Conservation (phyloP, 2,888 invertebrate species). For the Brenthis daphne region DNA sequence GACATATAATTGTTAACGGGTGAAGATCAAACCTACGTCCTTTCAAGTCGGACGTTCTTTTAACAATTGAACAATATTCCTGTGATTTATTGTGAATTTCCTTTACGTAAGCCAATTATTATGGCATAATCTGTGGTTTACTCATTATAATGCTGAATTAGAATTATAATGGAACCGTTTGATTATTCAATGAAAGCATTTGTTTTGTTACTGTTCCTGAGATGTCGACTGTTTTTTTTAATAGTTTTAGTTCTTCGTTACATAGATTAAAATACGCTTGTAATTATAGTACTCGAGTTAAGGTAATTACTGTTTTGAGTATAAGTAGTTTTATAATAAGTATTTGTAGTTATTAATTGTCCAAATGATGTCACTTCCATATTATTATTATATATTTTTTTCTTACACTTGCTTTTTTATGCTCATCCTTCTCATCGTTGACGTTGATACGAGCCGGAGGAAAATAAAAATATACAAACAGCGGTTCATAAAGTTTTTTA, state of each 20-base stretch:
- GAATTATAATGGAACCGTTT: background rate
- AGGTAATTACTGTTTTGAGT: conserved; percentile 4
- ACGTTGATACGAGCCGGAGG: no score
- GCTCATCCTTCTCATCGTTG: background rate
- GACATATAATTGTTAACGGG: background rate
- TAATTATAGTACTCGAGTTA: conserved; percentile 6
- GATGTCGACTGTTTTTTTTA: background rate
- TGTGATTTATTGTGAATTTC: conserved; percentile 30
- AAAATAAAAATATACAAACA: no score
- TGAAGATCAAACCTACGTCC: background rate
- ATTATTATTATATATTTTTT: conserved; percentile 23
- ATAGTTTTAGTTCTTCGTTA: background rate
- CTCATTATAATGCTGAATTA: background rate
- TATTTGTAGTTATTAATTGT: background rate
- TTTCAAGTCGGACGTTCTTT: background rate
- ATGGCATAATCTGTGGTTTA: conserved; percentile 17
- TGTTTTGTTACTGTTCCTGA: conserved; percentile 12
- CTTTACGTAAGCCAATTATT: conserved; percentile 1
- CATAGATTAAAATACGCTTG: conserved; percentile 7
- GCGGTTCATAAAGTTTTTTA: no score
- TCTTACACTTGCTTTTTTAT: conserved; percentile 1
- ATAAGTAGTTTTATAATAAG: conserved; percentile 12
- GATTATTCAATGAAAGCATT: background rate
- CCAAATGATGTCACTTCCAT: conserved; percentile 29
- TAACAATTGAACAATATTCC: conserved; percentile 1